phyloP scores from a whole-genome alignment of 2,113 vertebrate genomes.

The Mirza zaza region DNA sequence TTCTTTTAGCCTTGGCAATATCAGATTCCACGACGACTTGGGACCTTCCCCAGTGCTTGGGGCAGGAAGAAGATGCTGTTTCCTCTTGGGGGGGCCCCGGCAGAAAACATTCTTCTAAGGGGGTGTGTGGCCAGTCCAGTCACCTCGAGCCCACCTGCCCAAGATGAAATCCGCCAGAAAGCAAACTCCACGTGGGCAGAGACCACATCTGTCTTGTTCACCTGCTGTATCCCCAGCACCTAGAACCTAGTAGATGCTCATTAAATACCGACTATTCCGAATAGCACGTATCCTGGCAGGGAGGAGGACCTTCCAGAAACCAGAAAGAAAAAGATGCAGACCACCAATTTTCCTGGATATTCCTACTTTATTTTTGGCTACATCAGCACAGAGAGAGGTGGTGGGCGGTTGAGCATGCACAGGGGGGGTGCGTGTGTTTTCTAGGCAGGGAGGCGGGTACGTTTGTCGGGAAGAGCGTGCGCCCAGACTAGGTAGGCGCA shows the following conservation, averaged over 20 bases:
- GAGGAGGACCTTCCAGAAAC: not conserved
- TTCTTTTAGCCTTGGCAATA: not conserved
- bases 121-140: not conserved
- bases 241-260: not conserved
- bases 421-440: slow-evolving; percentile 74
- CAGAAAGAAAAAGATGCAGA: slow-evolving; percentile 22
- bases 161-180: not conserved
- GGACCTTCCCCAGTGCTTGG: not conserved
- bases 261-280: not conserved
- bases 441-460: slow-evolving; percentile 65
- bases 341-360: not conserved
- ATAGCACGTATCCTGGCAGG: rapidly evolving
- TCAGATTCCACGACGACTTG: not conserved
- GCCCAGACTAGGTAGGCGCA: slow-evolving; percentile 37
- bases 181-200: not conserved
- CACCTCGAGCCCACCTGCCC: not conserved
- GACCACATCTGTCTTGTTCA: not conserved
- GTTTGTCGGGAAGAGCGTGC: slow-evolving; percentile 21
- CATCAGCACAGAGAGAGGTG: slow-evolving; percentile 75
- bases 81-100: too few relatives aligned
- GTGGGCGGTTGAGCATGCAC: slow-evolving; percentile 84
- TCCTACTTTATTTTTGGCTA: slow-evolving; percentile 88
- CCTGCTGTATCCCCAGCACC: rapidly evolving
- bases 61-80: not conserved
- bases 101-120: not conserved